phyloP scores from a whole-genome alignment of 2,113 vertebrate species.

The Maccullochella peelii region DNA sequence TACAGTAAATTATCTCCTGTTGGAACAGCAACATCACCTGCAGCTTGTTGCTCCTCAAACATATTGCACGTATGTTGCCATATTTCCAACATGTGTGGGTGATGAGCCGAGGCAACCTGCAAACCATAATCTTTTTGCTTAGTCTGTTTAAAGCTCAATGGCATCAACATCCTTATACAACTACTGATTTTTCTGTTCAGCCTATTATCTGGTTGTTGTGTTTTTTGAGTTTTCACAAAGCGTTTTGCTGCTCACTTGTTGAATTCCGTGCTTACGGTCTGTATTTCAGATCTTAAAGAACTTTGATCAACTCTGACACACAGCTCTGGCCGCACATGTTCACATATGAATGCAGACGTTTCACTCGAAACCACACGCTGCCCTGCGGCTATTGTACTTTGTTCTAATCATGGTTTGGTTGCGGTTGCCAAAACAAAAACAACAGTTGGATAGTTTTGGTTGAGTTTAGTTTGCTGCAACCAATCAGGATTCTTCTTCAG shows the following conservation, averaged over 20 bases:
- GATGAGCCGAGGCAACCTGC: background rate
- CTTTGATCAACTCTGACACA: background rate
- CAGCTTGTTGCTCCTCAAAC: background rate
- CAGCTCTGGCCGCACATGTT: background rate
- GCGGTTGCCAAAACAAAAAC: conserved; percentile 25
- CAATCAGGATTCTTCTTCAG: background rate
- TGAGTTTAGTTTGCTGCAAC: background rate
- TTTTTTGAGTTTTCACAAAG: background rate
- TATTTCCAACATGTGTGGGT: background rate
- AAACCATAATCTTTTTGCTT: background rate
- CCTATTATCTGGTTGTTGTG: background rate
- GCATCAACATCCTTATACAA: background rate
- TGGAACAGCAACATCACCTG: background rate
- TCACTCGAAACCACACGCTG: background rate
- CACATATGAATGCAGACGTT: background rate
- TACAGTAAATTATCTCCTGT: background rate
- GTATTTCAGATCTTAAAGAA: background rate
- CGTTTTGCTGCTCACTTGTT: background rate
- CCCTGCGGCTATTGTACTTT: background rate
- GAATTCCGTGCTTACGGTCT: background rate
- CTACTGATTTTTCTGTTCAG: background rate
- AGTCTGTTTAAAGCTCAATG: background rate
- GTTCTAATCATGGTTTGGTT: background rate
- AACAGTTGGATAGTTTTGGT: background rate
- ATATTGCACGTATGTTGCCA: background rate